A percentile compares a stretch with the other conserved stretches of the same genome.
phyloP scores from a whole-genome alignment of 2,113 vertebrate genomes.

The Centropristis striata region DNA sequence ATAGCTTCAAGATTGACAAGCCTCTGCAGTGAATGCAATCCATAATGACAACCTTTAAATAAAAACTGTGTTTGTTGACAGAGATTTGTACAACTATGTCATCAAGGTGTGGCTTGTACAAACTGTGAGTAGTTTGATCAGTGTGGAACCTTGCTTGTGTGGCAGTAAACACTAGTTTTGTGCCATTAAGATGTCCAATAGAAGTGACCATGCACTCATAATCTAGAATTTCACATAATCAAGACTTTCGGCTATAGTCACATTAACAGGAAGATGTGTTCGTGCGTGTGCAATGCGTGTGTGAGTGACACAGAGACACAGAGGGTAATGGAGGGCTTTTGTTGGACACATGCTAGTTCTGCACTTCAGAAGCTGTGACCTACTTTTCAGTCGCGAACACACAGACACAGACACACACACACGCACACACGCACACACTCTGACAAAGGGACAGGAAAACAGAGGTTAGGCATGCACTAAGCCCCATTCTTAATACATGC shows the following conservation, averaged over 20 bases:
- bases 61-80: slow-evolving; percentile 9
- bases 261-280: neutral
- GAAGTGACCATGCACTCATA: neutral
- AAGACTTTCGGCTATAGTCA: neutral
- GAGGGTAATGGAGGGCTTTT: slow-evolving; percentile 55
- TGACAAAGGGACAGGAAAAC: slow-evolving; percentile 76
- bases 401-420: slow-evolving; percentile 31
- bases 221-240: neutral
- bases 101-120: neutral
- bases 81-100: neutral
- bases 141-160: neutral
- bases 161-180: neutral
- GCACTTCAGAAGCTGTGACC: slow-evolving; percentile 76
- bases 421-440: slow-evolving; percentile 45
- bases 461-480: slow-evolving; percentile 79
- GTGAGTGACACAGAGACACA: slow-evolving; percentile 20
- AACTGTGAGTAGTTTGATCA: neutral
- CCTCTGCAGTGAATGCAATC: neutral
- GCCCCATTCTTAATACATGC: slow-evolving; percentile 78
- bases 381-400: slow-evolving; percentile 72
- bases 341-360: slow-evolving; percentile 68
- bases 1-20: neutral
- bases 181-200: neutral
- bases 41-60: neutral
- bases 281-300: slow-evolving; percentile 14